A percentile compares a stretch with the other conserved stretches of the same genome.
Conservation (phyloP, 2,888 invertebrate species). For the Athalia circularis region DNA sequence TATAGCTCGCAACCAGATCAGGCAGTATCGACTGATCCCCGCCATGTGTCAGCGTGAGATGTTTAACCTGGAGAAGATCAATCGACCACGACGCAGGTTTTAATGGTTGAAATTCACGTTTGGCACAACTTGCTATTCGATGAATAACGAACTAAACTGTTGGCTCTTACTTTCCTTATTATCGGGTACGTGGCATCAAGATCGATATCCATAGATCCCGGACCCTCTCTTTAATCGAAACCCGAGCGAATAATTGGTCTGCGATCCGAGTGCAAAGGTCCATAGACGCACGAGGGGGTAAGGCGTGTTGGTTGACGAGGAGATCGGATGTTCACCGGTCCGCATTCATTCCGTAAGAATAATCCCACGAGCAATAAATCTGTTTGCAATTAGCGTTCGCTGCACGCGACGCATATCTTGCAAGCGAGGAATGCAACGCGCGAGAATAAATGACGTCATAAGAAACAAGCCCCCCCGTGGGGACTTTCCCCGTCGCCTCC, state of each 20-base stretch:
- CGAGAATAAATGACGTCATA: slow-evolving; percentile 70
- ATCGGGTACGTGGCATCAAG: too few species aligned
- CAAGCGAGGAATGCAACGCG: slow-evolving; percentile 48
- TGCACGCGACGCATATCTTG: slow-evolving; percentile 63
- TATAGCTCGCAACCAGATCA: background rate
- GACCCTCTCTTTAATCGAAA: too few species aligned
- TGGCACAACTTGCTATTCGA: too few species aligned
- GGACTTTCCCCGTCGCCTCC: slow-evolving; percentile 5
- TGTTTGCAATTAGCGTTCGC: slow-evolving; percentile 71
- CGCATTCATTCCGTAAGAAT: slow-evolving; percentile 46
- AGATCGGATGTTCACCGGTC: background rate
- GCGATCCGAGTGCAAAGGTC: too few species aligned
- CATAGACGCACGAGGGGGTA: too few species aligned
- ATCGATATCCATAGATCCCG: too few species aligned
- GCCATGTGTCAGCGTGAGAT: too few species aligned
- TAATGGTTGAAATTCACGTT: too few species aligned
- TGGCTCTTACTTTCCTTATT: too few species aligned
- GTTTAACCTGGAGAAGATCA: background rate
- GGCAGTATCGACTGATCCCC: background rate
- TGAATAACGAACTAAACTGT: too few species aligned
- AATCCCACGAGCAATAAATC: slow-evolving; percentile 67
- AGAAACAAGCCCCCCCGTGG: slow-evolving; percentile 62
- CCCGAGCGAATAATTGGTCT: too few species aligned
- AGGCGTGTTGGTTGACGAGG: too few species aligned
- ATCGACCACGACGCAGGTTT: background rate